Base-by-base conservation (phyloP, 2,888 invertebrate genomes). In the Caprella mutica region DNA sequence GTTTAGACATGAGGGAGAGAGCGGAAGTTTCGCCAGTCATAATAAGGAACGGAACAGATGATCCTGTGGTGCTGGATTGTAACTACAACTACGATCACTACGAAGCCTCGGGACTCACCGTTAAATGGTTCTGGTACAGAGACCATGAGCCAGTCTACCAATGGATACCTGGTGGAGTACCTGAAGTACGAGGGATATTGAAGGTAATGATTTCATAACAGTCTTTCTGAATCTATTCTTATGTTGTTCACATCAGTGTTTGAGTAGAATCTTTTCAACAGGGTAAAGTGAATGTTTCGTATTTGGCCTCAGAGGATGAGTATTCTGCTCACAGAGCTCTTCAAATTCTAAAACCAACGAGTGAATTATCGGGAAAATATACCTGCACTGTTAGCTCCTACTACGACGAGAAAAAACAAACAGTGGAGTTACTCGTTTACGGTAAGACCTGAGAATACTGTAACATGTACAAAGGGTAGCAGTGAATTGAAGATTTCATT, bases 81-180 rank as follows among this genome's bases (percentile, higher is more conserved):
- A 66, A 60, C 39, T 68, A 67, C 60, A 56, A 62, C 23, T 66
- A 65, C 43, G 61, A 66, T 12, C 59, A 64, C 29, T 58, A 66
- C 42, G 68, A 68, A 53, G 46, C 52, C 21, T 51, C 59, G 14
- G 50, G 57, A n/a, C 59, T 68, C 38, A 67, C 66, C 35, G 67
- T 68, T 29, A 68, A 68, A 61, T 68, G 68, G 68, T 68, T 67
- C 62, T 65, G 66, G 46, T 66, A 67, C 52, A 52, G 65, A 19
- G 67, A 68, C 38, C 68, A 67, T 0, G 64, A 67, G 12, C 66
- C 68, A 12, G 67, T 68, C 40, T 68, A 68, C 52, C 68, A 68
- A 58, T 68, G 68, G 68, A 68, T 68, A 21, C 68, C 68, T 14
- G 67, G 67, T 9, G 59, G 48, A 46, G 56, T 42, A 50, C 65